Conservation (phyloP, 2,797 vertebrate species). For the Ambastaia sidthimunki region DNA sequence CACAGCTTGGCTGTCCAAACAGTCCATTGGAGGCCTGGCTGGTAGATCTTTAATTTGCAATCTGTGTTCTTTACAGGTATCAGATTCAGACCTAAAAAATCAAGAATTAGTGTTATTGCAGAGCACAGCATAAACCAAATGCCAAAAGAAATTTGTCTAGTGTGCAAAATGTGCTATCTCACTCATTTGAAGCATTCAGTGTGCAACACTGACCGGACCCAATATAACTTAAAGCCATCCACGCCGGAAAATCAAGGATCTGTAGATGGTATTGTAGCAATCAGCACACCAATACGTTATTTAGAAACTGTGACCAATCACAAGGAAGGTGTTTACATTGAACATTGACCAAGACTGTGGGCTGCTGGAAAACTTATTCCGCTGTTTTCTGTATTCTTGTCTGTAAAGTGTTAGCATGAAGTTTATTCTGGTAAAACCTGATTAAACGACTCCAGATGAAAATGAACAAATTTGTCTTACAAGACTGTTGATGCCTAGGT, state of each 20-base stretch:
- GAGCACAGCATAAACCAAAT: constrained; percentile 14
- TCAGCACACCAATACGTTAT: neutral
- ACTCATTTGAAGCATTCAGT: neutral
- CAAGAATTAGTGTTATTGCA: neutral
- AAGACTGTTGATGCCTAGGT: neutral
- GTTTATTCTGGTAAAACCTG: constrained; percentile 22
- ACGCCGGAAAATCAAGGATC: neutral
- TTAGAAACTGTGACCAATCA: neutral
- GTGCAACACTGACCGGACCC: no score
- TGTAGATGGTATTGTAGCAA: neutral
- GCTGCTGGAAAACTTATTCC: neutral
- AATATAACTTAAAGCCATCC: neutral
- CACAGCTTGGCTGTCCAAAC: constrained; percentile 23
- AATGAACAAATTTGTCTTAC: constrained; percentile 21
- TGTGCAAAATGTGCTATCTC: neutral
- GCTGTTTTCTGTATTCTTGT: neutral
- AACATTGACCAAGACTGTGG: neutral
- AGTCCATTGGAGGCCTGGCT: neutral
- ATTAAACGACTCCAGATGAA: constrained; percentile 3
- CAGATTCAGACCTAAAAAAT: constrained; percentile 8
- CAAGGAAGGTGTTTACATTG: neutral
- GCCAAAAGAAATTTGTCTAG: neutral
- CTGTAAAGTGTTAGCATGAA: constrained; percentile 16
- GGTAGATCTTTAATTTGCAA: constrained; percentile 8
- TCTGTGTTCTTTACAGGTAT: constrained; percentile 4